Evolutionary conservation across 2,113 vertebrate genomes (phyloP).

Genomic region (Nannobrachium achirus): DNA sequence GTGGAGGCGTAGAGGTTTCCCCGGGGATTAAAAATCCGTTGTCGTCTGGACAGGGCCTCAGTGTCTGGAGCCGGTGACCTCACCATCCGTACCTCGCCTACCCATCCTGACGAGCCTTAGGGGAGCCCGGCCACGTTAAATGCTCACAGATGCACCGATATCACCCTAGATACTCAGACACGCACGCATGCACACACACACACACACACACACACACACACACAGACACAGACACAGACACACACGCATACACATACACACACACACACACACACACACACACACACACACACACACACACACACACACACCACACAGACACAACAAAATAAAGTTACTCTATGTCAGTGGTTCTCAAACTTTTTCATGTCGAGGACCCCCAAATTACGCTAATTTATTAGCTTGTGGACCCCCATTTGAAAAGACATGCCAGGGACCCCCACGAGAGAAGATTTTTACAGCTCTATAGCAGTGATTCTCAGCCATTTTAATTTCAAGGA

Average conservation of each 20-base stretch:
- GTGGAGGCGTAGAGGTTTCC: too few species aligned
- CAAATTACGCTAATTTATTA: too few species aligned
- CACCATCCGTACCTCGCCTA: constrained; percentile 44
- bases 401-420: too few species aligned
- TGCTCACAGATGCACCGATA: constrained; percentile 72
- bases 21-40: too few species aligned
- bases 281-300: constrained; percentile 5
- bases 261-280: background rate
- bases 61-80: constrained; percentile 63
- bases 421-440: too few species aligned
- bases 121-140: constrained; percentile 63
- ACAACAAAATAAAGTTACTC: too few species aligned
- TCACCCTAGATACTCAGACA: background rate
- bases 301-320: constrained; percentile 4
- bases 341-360: too few species aligned
- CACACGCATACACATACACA: background rate
- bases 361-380: too few species aligned
- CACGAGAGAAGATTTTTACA: too few species aligned
- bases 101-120: constrained; percentile 65
- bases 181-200: background rate
- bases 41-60: too few species aligned
- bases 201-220: constrained; percentile 13
- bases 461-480: too few species aligned
- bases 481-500: too few species aligned
- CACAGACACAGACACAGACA: constrained; percentile 10